Evolutionary conservation across 2,888 invertebrate genomes (phyloP).

Genomic region (Disparrhopalites patrizii): DNA sequence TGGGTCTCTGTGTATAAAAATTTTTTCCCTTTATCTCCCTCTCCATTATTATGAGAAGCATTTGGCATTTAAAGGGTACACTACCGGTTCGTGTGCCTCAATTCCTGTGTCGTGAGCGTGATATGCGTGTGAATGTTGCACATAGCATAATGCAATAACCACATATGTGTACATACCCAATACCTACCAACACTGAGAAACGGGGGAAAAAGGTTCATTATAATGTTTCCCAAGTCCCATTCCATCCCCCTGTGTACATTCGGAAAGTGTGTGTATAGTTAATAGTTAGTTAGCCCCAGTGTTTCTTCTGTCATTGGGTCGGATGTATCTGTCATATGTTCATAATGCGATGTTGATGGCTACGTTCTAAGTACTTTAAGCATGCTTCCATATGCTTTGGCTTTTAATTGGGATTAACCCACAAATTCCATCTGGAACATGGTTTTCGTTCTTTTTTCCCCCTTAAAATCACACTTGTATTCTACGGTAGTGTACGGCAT

Average conservation of each 20-base stretch:
- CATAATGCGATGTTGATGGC: slow-evolving; percentile 14
- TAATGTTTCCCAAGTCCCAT: too few relatives aligned
- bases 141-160: not conserved
- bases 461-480: too few relatives aligned
- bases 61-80: slow-evolving; percentile 23
- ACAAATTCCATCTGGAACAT: slow-evolving; percentile 14
- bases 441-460: too few relatives aligned
- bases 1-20: too few relatives aligned
- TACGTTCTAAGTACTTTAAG: not conserved
- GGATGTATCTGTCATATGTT: slow-evolving; percentile 20
- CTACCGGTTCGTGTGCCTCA: slow-evolving; percentile 19
- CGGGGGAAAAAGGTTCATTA: too few relatives aligned
- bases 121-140: not conserved
- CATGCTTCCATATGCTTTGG: slow-evolving; percentile 7
- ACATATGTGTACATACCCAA: too few relatives aligned
- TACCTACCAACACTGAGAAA: too few relatives aligned
- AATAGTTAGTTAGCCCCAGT: not conserved
- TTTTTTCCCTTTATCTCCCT: too few relatives aligned
- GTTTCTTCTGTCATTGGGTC: not conserved
- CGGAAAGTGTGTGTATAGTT: not conserved
- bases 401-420: slow-evolving; percentile 22
- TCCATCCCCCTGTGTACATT: not conserved
- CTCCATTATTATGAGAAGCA: not conserved
- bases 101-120: not conserved
- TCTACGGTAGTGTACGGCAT: too few relatives aligned